Conservation (phyloP, 2,113 vertebrate genomes). For the Ictalurus punctatus region DNA sequence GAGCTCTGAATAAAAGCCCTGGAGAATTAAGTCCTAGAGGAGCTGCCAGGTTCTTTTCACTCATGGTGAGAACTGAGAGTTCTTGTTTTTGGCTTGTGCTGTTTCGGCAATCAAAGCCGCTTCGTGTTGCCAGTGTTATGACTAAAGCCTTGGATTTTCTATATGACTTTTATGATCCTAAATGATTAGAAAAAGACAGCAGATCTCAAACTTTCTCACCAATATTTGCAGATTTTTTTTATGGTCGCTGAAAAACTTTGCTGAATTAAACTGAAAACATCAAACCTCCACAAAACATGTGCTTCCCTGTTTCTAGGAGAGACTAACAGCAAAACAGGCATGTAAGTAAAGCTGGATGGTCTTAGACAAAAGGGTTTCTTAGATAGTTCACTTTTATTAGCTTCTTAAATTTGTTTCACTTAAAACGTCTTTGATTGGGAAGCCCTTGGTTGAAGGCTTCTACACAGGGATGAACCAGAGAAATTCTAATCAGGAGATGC, state of each 20-base stretch:
- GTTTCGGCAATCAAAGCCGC: not conserved
- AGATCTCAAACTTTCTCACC: conserved; percentile 4
- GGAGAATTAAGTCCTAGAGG: not conserved
- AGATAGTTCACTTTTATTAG: not conserved
- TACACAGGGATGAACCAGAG: not conserved
- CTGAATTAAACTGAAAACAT: not conserved
- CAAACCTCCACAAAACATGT: not conserved
- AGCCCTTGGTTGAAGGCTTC: not conserved
- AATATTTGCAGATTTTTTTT: not conserved
- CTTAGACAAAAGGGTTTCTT: not conserved
- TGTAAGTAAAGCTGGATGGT: not conserved
- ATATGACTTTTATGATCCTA: conserved; percentile 6
- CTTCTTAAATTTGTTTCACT: not conserved
- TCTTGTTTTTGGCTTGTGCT: not conserved
- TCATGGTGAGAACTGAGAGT: conserved; percentile 6
- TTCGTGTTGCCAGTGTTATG: not conserved
- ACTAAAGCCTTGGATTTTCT: conserved; percentile 18
- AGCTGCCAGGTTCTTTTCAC: conserved; percentile 25
- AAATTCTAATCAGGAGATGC: not conserved
- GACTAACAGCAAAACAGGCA: not conserved
- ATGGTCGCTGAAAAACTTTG: not conserved
- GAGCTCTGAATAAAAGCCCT: not conserved
- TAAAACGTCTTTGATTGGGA: not conserved
- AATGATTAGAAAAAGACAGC: not conserved
- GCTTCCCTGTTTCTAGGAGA: not conserved